A percentile compares a stretch with the other conserved stretches of the same genome.
These are phyloP conservation scores for Dorcus parallelipipedus DNA, from an alignment of 2,888 invertebrate species.

Conservation along the genomic window DNA sequence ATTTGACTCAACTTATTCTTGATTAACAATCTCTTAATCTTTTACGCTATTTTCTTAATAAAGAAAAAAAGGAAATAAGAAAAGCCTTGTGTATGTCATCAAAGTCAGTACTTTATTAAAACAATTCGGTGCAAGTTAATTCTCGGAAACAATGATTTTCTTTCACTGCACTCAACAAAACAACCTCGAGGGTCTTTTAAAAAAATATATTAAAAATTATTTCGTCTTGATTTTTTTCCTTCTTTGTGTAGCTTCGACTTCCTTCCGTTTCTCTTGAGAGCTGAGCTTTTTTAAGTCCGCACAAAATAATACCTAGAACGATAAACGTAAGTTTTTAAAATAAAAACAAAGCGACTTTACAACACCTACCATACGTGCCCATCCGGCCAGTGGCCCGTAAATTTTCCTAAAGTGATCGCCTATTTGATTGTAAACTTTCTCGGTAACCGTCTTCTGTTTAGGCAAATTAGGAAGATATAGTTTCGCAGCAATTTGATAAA, in stretches of 20 bases:
- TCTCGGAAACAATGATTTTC: too few species aligned
- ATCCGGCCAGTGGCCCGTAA: conserved; percentile 87
- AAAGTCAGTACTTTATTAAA: too few species aligned
- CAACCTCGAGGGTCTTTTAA: not conserved
- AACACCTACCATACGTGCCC: conserved; percentile 83
- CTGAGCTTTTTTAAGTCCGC: conserved; percentile 76
- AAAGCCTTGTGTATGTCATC: too few species aligned
- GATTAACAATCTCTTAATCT: too few species aligned
- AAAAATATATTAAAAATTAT: conserved; percentile 1
- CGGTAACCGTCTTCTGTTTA: conserved; percentile 73
- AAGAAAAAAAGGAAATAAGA: too few species aligned
- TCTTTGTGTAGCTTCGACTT: not conserved
- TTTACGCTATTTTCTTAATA: too few species aligned
- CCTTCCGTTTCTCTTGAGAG: conserved; percentile 21
- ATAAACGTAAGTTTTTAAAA: not conserved
- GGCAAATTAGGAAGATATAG: conserved; percentile 76
- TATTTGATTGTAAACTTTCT: conserved; percentile 82
- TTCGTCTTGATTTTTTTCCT: not conserved
- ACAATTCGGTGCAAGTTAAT: too few species aligned
- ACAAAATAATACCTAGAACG: conserved; percentile 69
- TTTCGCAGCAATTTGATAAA: conserved; percentile 83
- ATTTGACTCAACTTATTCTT: too few species aligned
- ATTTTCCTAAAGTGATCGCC: conserved; percentile 73
- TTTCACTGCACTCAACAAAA: too few species aligned
- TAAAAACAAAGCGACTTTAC: not conserved